phyloP scores from a whole-genome alignment of 2,888 invertebrate species.

The Chloroclystis v-ata region DNA sequence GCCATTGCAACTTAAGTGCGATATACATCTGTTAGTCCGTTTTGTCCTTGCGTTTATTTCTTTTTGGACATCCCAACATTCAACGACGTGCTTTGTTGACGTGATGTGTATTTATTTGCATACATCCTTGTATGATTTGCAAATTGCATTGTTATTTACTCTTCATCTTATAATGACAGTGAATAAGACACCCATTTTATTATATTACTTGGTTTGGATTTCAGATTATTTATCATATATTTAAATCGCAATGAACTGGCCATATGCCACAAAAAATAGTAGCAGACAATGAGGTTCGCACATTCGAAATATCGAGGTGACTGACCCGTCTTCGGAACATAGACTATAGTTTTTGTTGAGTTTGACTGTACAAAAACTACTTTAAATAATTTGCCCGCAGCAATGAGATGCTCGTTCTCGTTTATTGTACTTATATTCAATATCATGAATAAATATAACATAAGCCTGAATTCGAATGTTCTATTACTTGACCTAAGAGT shows the following conservation, averaged over 20 bases:
- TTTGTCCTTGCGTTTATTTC: constrained; percentile 48
- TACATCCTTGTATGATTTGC: constrained; percentile 60
- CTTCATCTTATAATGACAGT: too few relatives aligned
- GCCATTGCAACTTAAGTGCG: constrained; percentile 18
- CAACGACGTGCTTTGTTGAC: constrained; percentile 53
- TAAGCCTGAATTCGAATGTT: constrained; percentile 8
- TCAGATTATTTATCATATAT: constrained; percentile 41
- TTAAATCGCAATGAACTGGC: constrained; percentile 55
- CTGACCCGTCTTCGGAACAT: constrained; percentile 57
- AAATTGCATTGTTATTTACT: constrained; percentile 43
- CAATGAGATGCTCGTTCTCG: constrained; percentile 47
- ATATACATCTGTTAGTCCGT: constrained; percentile 33
- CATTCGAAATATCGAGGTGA: constrained; percentile 69
- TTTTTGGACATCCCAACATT: constrained; percentile 43
- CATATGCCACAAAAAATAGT: constrained; percentile 67
- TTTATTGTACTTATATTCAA: constrained; percentile 27
- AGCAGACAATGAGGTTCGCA: constrained; percentile 71
- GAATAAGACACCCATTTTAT: too few relatives aligned
- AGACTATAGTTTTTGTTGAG: constrained; percentile 66
- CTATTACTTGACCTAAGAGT: constrained; percentile 5
- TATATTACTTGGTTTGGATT: background rate
- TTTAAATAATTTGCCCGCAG: constrained; percentile 54
- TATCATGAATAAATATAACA: constrained; percentile 21
- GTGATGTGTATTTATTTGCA: constrained; percentile 65
- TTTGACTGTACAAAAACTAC: constrained; percentile 56